These are phyloP conservation scores for Ianthella basta DNA, from an alignment of 37 sponge, comb jelly and placozoan species.

Conservation along the genomic window DNA sequence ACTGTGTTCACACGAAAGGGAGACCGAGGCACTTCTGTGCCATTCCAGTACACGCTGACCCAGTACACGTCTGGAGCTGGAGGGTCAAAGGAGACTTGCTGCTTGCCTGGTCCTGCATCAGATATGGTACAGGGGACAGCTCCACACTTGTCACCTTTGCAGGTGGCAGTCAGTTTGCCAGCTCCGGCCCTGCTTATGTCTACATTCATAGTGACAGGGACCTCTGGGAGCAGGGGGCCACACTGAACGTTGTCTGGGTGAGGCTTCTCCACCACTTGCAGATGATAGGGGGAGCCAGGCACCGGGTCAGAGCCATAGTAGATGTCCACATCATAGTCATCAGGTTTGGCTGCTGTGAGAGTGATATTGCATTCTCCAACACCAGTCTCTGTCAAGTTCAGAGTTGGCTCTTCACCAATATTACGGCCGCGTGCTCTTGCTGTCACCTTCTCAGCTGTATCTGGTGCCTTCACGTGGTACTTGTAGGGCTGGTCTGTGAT, in stretches of 20 bases:
- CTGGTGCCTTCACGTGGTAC: conserved; percentile 52
- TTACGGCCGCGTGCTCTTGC: conserved; percentile 37
- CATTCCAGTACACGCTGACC: conserved; percentile 41
- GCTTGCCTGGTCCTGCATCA: conserved; percentile 34
- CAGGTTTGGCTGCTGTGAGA: conserved; percentile 42
- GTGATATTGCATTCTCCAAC: conserved; percentile 41
- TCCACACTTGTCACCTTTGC: conserved; percentile 52
- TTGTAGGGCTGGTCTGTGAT: conserved; percentile 43
- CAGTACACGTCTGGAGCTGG: conserved; percentile 42
- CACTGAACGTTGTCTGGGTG: conserved; percentile 19
- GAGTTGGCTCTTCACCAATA: conserved; percentile 37
- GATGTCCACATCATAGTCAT: conserved; percentile 52
- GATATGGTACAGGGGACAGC: conserved; percentile 2
- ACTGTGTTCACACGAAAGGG: conserved; percentile 36
- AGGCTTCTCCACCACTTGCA: conserved; percentile 20
- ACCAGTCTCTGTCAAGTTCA: conserved; percentile 33
- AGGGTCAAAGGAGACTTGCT: conserved; percentile 60
- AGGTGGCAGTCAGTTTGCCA: conserved; percentile 44
- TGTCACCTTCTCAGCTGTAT: conserved; percentile 31
- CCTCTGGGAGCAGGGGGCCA: neutral
- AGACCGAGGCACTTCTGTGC: conserved; percentile 38
- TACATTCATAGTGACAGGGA: neutral
- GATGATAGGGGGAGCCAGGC: conserved; percentile 4
- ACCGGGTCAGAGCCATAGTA: conserved; percentile 54
- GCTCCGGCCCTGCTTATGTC: conserved; percentile 42